Percentiles rank a stretch among this genome's conserved stretches.
These are phyloP conservation scores for Timema cristinae DNA, from an alignment of 2,888 invertebrate genomes.

Conservation along the genomic window DNA sequence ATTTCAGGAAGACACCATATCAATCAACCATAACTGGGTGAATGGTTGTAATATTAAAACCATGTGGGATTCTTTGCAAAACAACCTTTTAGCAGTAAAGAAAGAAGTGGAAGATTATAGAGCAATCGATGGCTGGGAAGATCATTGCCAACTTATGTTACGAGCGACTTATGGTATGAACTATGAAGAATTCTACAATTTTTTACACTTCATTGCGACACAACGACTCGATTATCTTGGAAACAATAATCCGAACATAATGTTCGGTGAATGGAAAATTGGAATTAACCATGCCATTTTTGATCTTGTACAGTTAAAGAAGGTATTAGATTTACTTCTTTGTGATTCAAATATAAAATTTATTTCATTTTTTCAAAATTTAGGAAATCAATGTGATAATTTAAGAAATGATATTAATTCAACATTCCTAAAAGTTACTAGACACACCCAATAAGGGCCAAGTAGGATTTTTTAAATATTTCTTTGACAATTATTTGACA, in stretches of 20 bases:
- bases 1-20: conserved; percentile 78
- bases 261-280: conserved; percentile 46
- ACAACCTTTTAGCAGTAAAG: conserved; percentile 63
- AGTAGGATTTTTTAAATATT: too few species aligned
- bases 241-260: conserved; percentile 38
- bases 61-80: conserved; percentile 66
- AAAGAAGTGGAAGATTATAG: conserved; percentile 75
- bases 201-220: conserved; percentile 60
- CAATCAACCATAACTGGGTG: conserved; percentile 97
- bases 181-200: conserved; percentile 61
- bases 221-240: conserved; percentile 53
- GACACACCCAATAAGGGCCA: too few species aligned
- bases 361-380: conserved; percentile 25
- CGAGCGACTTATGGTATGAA: conserved; percentile 75
- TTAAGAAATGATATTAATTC: conserved; percentile 21
- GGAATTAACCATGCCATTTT: conserved; percentile 49
- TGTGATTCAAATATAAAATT: conserved; percentile 19
- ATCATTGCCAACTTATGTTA: conserved; percentile 78
- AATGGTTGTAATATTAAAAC: conserved; percentile 80
- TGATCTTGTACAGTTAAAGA: conserved; percentile 47
- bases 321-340: conserved; percentile 40
- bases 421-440: too few species aligned
- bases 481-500: too few species aligned
- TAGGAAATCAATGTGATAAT: conserved; percentile 25
- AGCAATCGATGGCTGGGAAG: conserved; percentile 66